phyloP scores from a whole-genome alignment of 37 sponge, comb jelly and placozoan genomes.

The Beroe forskalii region DNA sequence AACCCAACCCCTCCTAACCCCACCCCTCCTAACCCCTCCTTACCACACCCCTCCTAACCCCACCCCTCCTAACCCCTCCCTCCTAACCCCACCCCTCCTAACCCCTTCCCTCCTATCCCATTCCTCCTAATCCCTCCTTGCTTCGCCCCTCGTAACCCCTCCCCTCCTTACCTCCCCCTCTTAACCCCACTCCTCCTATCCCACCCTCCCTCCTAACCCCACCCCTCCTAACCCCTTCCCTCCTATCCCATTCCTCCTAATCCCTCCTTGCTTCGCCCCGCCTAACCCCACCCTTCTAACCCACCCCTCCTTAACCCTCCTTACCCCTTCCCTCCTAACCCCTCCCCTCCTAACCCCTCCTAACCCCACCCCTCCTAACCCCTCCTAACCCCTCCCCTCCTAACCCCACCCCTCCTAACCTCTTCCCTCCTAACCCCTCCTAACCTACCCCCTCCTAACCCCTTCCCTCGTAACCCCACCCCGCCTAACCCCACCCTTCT shows the following conservation, averaged over 20 bases:
- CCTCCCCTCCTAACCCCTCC: too few species aligned
- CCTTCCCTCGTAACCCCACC: not conserved
- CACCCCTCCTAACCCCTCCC: not conserved
- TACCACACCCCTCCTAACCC: not conserved
- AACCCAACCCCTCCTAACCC: not conserved
- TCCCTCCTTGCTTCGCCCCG: not conserved
- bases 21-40: not conserved
- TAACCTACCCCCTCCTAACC: not conserved
- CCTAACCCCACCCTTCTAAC: not conserved
- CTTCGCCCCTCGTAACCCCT: not conserved
- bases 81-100: too few species aligned
- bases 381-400: not conserved
- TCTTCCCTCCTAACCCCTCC: not conserved
- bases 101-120: not conserved
- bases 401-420: not conserved
- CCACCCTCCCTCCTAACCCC: not conserved
- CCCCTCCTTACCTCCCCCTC: not conserved
- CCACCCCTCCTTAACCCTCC: not conserved
- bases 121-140: not conserved
- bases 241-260: too few species aligned
- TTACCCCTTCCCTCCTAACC: not conserved
- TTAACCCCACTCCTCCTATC: not conserved
- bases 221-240: not conserved
- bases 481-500: not conserved
- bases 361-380: too few species aligned